Evolutionary conservation across 2,113 vertebrate genomes (phyloP).

Genomic region (Phrynosoma platyrhinos): DNA sequence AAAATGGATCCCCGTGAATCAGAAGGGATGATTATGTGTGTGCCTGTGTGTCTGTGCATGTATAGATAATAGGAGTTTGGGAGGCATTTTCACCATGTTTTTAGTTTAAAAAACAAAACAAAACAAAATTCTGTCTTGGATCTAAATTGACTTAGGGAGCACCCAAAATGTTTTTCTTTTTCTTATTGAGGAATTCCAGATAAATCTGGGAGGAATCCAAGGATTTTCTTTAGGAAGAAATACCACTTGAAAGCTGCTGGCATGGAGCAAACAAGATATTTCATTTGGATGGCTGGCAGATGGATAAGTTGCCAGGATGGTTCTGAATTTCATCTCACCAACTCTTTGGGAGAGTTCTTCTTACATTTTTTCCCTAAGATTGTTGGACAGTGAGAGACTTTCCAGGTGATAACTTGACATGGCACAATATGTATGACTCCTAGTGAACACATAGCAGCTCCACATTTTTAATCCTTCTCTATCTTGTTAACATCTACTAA

Average conservation of each 20-base stretch:
- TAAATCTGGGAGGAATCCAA: not conserved
- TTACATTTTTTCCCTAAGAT: not conserved
- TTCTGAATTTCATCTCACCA: not conserved
- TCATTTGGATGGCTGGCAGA: not conserved
- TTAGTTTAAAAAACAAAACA: no score
- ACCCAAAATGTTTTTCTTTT: not conserved
- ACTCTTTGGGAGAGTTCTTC: not conserved
- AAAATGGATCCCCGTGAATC: no score
- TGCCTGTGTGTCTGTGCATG: no score
- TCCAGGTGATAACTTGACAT: not conserved
- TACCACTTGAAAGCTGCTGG: not conserved
- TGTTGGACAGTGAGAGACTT: not conserved
- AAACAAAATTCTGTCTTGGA: no score
- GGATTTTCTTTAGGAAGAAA: not conserved
- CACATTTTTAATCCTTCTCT: not conserved
- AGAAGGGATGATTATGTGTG: no score
- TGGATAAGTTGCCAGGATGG: not conserved
- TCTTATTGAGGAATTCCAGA: not conserved
- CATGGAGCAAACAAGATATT: not conserved
- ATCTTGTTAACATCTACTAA: not conserved
- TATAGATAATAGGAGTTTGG: no score
- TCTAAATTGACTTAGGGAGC: no score
- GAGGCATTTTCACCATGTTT: no score
- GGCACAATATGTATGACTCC: not conserved
- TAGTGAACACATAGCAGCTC: not conserved